Evolutionary conservation across 2,113 vertebrate species (phyloP).

Genomic region (Halichoeres trimaculatus): DNA sequence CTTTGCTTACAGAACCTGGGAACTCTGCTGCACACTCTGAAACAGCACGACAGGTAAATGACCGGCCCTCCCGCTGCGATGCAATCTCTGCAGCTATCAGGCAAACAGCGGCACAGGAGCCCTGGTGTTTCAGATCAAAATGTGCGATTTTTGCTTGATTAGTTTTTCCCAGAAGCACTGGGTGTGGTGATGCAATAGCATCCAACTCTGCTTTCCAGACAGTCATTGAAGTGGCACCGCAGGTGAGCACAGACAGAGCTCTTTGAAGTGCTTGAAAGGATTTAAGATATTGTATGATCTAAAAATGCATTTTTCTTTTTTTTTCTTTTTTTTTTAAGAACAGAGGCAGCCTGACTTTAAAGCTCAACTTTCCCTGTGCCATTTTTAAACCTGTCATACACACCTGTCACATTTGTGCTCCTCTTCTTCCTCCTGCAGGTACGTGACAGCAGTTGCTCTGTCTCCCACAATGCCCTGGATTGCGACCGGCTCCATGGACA

Average conservation of each 20-base stretch:
- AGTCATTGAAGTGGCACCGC: conserved; percentile 64
- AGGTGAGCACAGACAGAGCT: conserved; percentile 57
- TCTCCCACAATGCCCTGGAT: conserved; percentile 85
- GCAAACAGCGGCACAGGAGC: conserved; percentile 14
- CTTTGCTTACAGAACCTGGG: conserved; percentile 83
- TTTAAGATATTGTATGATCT: conserved; percentile 57
- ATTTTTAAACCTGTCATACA: conserved; percentile 20
- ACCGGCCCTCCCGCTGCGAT: conserved; percentile 21
- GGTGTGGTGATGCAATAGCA: conserved; percentile 58
- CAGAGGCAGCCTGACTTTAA: conserved; percentile 34
- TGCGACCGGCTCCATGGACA: conserved; percentile 93
- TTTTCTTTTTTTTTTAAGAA: background rate
- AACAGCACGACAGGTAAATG: conserved; percentile 87
- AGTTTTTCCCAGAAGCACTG: conserved; percentile 49
- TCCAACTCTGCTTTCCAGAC: conserved; percentile 39
- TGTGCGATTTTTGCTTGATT: conserved; percentile 66
- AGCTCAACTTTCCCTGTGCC: conserved; percentile 33
- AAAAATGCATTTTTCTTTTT: conserved; percentile 28
- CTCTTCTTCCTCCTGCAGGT: conserved; percentile 77
- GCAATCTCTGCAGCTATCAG: conserved; percentile 51
- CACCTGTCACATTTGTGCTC: conserved; percentile 14
- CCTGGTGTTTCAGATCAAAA: conserved; percentile 61
- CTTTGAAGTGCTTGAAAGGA: conserved; percentile 71
- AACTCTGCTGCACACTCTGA: conserved; percentile 84
- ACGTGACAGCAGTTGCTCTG: conserved; percentile 89